Evolutionary conservation across 1,140 invertebrate species (phyloP), one percentile per base, ranked within the genome.

Genomic region (Calycopis cecrops): DNA sequence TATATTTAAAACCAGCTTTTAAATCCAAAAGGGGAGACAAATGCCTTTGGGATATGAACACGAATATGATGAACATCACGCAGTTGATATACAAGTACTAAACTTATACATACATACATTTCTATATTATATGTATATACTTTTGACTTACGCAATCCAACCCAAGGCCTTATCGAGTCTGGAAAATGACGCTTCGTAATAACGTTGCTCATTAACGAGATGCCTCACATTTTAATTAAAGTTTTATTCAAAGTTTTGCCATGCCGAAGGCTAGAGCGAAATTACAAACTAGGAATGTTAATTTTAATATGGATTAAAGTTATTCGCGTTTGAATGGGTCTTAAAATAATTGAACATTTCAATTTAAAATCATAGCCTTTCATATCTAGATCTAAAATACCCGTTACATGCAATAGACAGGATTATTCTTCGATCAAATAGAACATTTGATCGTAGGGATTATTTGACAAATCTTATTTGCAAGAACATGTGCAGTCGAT

Each of bases 1-100:
- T 74, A 80, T 81, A 77, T 85, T 85, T 79, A 82, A 69, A 79
- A 63, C 55, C 63, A 56, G 66, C 48, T 62, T 75, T 75, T 78
- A 73, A 75, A 79, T 72, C 63, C 63, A 53, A 75, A 70, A 76
- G 73, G 73, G 67, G 67, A 67, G 56, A 58, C 70, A 69, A 71
- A 68, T 59, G 57, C 73, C 71, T 59, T 63, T 66, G 73, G 74
- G 21, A 44, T 16, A 18, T 17, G 1, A 44, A 12, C 40, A 42
- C 40, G 40, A 42, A 42, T 42, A 42, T 42, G 11, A 16, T 42
- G 21, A 28, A 28, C 21, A 28, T 6, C 2, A 2, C 21, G 21
- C 21, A 38, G 10, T 37, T n/a, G 35, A 37, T 37, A 37, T 11
- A 37, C 10, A 9, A 37, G 12, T 37, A 37, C 9, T 3, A 37